A percentile compares a stretch with the other conserved stretches of the same genome.
Conservation (phyloP, 1,140 invertebrate genomes). For the Eubasilissa regina region DNA sequence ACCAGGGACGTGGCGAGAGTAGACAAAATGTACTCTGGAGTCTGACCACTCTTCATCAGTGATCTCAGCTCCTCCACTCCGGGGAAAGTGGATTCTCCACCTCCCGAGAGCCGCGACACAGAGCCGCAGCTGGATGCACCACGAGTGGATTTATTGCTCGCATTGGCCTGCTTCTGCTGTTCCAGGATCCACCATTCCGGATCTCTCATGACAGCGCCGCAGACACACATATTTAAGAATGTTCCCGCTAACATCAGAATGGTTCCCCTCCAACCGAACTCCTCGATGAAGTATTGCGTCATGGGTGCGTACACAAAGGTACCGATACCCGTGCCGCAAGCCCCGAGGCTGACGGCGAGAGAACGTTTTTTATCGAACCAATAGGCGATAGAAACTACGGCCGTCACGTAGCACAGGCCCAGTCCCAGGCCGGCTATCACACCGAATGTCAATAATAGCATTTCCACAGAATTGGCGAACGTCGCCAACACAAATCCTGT, state of each 20-base stretch:
- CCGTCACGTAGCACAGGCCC: slow-evolving; percentile 90
- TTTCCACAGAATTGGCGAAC: slow-evolving; percentile 80
- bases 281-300: slow-evolving; percentile 81
- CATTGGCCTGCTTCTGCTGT: slow-evolving; percentile 69
- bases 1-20: slow-evolving; percentile 74
- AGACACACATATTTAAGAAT: slow-evolving; percentile 91
- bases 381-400: slow-evolving; percentile 93
- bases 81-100: slow-evolving; percentile 73
- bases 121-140: slow-evolving; percentile 69
- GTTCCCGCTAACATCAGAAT: slow-evolving; percentile 87
- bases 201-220: slow-evolving; percentile 90
- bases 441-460: slow-evolving; percentile 90
- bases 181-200: slow-evolving; percentile 84
- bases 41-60: slow-evolving; percentile 76
- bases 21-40: slow-evolving; percentile 78
- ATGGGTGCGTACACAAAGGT: slow-evolving; percentile 90
- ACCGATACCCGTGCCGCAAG: slow-evolving; percentile 90
- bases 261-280: slow-evolving; percentile 91
- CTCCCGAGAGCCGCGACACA: slow-evolving; percentile 68
- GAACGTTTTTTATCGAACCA: slow-evolving; percentile 96
- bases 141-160: slow-evolving; percentile 64
- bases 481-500: slow-evolving; percentile 87
- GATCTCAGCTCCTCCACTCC: slow-evolving; percentile 79
- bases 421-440: slow-evolving; percentile 89
- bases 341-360: slow-evolving; percentile 92